Percentiles rank a stretch among this genome's conserved stretches.
Conservation (phyloP, 2,888 invertebrate species). For the Hanleya hanleyi region DNA sequence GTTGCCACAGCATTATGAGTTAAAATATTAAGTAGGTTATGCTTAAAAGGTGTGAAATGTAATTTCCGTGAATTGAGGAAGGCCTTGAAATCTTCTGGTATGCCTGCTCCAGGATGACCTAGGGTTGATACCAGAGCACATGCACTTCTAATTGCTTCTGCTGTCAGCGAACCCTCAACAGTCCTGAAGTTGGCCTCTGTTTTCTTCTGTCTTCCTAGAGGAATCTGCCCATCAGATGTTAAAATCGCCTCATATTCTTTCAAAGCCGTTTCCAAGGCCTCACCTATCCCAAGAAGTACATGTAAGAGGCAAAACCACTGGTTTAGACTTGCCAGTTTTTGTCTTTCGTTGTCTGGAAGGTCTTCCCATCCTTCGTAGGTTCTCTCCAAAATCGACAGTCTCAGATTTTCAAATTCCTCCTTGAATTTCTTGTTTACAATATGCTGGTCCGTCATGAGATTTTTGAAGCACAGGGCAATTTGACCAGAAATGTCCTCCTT, state of each 20-base stretch:
- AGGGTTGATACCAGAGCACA: not conserved
- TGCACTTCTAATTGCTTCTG: not conserved
- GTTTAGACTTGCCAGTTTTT: not conserved
- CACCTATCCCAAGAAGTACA: not conserved
- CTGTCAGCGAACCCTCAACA: not conserved
- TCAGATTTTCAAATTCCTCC: not conserved
- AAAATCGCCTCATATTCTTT: not conserved
- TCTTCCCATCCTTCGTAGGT: not conserved
- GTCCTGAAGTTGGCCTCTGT: too few species aligned
- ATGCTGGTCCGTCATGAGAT: not conserved
- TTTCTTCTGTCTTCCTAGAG: too few species aligned
- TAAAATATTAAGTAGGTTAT: not conserved
- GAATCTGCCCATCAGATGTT: not conserved
- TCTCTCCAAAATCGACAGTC: not conserved
- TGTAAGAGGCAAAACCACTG: not conserved
- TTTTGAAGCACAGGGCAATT: not conserved
- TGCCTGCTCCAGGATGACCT: slow-evolving; percentile 1
- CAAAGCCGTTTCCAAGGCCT: not conserved
- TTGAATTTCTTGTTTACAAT: not conserved
- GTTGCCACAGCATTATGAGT: not conserved
- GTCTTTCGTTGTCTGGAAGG: not conserved
- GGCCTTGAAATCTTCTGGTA: not conserved
- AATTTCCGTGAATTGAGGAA: not conserved
- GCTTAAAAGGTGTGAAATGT: not conserved
- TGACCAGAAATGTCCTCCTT: not conserved